Percentiles rank a stretch among this genome's conserved stretches.
Evolutionary conservation across 2,888 invertebrate species (phyloP).

Genomic region (Odiellus spinosus): DNA sequence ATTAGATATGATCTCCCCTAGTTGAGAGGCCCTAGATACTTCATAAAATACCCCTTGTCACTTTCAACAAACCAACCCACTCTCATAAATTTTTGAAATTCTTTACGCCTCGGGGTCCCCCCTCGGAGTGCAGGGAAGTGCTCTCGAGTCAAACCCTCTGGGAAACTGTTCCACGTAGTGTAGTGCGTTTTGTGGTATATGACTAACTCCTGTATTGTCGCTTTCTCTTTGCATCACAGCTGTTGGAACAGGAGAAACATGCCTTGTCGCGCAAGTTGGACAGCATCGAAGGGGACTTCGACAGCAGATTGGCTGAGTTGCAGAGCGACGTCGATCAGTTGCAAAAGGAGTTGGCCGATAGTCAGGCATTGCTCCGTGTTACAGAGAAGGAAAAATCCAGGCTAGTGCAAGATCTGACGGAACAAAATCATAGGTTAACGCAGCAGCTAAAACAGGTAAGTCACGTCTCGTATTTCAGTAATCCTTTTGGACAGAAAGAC

Average conservation of each 20-base stretch:
- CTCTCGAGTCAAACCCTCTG: too few species aligned
- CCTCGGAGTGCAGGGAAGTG: too few species aligned
- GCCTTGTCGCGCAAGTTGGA: conserved; percentile 66
- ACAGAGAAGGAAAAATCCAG: conserved; percentile 50
- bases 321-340: conserved; percentile 72
- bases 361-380: conserved; percentile 24
- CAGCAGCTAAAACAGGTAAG: conserved; percentile 61
- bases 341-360: conserved; percentile 50
- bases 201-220: too few species aligned
- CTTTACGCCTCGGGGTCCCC: too few species aligned
- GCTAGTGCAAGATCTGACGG: conserved; percentile 64
- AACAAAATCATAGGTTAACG: conserved; percentile 73
- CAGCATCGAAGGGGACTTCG: conserved; percentile 72
- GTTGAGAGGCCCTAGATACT: too few species aligned
- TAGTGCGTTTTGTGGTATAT: too few species aligned
- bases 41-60: too few species aligned
- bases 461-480: not conserved
- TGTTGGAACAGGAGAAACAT: conserved; percentile 84
- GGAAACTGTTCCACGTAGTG: too few species aligned
- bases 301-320: conserved; percentile 66
- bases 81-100: too few species aligned
- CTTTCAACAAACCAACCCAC: too few species aligned
- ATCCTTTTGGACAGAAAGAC: too few species aligned
- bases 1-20: too few species aligned
- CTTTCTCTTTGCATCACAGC: conserved; percentile 40